These are phyloP conservation scores for Masticophis lateralis DNA, from an alignment of 2,797 vertebrate species.

Conservation along the genomic window DNA sequence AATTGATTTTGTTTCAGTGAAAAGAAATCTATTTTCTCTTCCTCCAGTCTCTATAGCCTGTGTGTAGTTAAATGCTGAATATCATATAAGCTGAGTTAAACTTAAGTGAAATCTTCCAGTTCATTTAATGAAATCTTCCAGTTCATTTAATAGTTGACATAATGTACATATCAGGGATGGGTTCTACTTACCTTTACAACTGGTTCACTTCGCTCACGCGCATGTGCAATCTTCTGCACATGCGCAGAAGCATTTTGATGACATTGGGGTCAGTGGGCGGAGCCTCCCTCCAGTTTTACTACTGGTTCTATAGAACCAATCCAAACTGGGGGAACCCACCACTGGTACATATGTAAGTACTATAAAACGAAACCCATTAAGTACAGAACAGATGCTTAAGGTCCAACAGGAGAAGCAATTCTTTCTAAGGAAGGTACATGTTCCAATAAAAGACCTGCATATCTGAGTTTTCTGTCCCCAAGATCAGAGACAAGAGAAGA, in stretches of 20 bases:
- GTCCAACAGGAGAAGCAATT: neutral
- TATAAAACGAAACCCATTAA: neutral
- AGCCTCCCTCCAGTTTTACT: too few relatives aligned
- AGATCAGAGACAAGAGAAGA: neutral
- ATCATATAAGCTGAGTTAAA: neutral
- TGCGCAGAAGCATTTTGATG: too few relatives aligned
- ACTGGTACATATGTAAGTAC: neutral
- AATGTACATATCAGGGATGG: neutral
- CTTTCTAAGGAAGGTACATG: neutral
- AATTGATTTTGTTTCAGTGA: neutral
- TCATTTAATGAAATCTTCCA: neutral
- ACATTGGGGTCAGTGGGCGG: too few relatives aligned
- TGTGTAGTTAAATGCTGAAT: neutral
- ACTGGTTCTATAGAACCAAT: too few relatives aligned
- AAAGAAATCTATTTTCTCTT: neutral
- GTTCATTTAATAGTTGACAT: neutral
- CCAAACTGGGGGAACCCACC: too few relatives aligned
- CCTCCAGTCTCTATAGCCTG: neutral
- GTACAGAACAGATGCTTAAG: neutral
- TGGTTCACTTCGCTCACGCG: too few relatives aligned
- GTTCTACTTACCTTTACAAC: too few relatives aligned
- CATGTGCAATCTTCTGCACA: too few relatives aligned
- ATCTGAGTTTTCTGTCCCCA: neutral
- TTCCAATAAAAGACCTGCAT: neutral
- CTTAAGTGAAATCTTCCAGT: neutral